These are phyloP conservation scores for Pycnonotus jocosus DNA, from an alignment of 2,113 vertebrate species.

Conservation along the genomic window DNA sequence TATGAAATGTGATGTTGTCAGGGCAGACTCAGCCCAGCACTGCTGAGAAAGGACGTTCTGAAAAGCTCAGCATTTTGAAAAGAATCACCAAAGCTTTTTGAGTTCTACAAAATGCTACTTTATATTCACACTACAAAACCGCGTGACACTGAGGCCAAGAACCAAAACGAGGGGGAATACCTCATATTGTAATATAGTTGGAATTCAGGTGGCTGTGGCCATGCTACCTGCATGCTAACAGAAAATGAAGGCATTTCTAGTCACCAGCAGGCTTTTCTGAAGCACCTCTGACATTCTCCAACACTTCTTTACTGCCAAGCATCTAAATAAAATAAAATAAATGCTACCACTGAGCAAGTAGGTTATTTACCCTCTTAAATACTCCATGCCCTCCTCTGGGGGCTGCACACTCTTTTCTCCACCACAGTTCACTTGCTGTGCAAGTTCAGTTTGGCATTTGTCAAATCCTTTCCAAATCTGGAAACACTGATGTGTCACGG, in stretches of 20 bases:
- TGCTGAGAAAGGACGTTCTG: background rate
- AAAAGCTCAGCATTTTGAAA: background rate
- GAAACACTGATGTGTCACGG: background rate
- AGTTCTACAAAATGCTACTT: background rate
- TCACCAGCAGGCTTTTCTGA: background rate
- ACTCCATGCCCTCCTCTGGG: background rate
- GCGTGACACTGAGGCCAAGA: background rate
- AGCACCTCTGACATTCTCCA: background rate
- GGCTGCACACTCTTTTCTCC: background rate
- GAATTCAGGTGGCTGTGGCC: background rate
- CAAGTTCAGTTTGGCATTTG: background rate
- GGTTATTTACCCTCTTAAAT: background rate
- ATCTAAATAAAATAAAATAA: background rate
- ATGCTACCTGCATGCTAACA: background rate
- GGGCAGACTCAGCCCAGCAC: background rate
- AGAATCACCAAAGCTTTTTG: background rate
- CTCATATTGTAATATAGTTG: background rate
- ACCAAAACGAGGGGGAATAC: background rate
- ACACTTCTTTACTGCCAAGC: background rate
- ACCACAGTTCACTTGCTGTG: background rate
- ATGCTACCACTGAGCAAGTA: background rate
- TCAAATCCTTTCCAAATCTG: slow-evolving; percentile 29
- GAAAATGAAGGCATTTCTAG: background rate
- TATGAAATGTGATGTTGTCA: background rate
- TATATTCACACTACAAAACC: background rate